Percentiles rank a stretch among this genome's conserved stretches.
Conservation (phyloP, 2,888 invertebrate genomes). For the Macaria notata region DNA sequence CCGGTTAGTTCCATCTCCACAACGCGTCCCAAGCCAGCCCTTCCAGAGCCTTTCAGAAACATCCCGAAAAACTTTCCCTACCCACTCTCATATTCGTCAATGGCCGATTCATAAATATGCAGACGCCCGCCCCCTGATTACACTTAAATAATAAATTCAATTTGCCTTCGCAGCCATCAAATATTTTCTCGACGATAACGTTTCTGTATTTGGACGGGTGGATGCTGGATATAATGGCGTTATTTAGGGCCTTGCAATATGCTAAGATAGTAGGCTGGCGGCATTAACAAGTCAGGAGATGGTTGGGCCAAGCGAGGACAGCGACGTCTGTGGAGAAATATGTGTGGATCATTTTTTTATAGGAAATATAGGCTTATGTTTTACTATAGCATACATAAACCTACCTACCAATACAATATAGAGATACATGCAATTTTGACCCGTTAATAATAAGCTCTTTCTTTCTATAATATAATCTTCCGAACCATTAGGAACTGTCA, state of each 20-base stretch:
- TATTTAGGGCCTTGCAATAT: slow-evolving; percentile 81
- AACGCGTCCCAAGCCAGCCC: slow-evolving; percentile 35
- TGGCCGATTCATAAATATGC: slow-evolving; percentile 59
- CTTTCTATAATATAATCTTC: no score
- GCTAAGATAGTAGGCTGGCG: slow-evolving; percentile 79
- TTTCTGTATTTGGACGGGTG: slow-evolving; percentile 70
- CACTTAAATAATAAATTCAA: slow-evolving; percentile 79
- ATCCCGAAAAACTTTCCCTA: slow-evolving; percentile 32
- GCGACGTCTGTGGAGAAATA: slow-evolving; percentile 42
- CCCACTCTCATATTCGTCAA: slow-evolving; percentile 59
- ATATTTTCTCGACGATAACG: slow-evolving; percentile 70
- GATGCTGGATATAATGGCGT: slow-evolving; percentile 73
- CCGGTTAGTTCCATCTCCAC: slow-evolving; percentile 27
- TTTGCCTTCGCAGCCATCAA: slow-evolving; percentile 70
- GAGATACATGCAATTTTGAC: no score
- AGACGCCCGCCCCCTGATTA: slow-evolving; percentile 55
- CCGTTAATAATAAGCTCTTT: no score
- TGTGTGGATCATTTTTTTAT: not conserved
- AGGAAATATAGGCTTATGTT: no score
- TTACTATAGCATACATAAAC: no score
- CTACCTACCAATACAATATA: no score
- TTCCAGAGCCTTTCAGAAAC: slow-evolving; percentile 24
- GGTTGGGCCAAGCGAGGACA: slow-evolving; percentile 58
- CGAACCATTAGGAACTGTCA: no score
- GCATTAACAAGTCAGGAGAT: slow-evolving; percentile 81